Conservation (phyloP, 2,888 invertebrate species). For the Nineta flava region DNA sequence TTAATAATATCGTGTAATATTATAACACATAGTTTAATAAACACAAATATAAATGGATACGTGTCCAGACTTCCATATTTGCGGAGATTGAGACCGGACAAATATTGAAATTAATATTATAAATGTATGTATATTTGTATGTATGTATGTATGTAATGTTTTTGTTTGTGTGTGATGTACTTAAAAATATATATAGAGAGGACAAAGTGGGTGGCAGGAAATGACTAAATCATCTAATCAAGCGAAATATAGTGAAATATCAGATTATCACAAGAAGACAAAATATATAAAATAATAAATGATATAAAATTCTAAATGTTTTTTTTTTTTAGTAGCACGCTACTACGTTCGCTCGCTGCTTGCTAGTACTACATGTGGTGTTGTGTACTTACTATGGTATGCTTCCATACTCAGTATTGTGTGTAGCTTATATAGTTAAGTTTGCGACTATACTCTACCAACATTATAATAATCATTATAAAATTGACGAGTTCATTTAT, state of each 20-base stretch:
- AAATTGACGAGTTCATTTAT: too few species aligned
- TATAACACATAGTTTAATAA: too few species aligned
- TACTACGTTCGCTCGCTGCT: too few species aligned
- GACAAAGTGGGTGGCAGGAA: conserved; percentile 1
- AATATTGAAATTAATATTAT: not conserved
- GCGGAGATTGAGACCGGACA: not conserved
- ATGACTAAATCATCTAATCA: conserved; percentile 4
- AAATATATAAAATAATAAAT: not conserved
- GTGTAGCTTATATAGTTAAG: too few species aligned
- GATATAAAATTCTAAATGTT: too few species aligned
- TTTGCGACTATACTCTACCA: too few species aligned
- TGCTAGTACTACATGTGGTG: too few species aligned
- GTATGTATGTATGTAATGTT: not conserved
- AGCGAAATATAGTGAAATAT: conserved; percentile 1
- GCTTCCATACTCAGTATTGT: too few species aligned
- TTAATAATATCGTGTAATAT: too few species aligned
- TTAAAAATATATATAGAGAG: not conserved
- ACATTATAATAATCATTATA: too few species aligned
- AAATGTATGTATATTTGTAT: not conserved
- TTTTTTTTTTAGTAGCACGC: too few species aligned
- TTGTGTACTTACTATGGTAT: too few species aligned
- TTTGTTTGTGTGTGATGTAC: not conserved
- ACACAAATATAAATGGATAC: not conserved
- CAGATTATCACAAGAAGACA: conserved; percentile 1
- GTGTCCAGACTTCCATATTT: conserved; percentile 1